A percentile compares a stretch with the other conserved stretches of the same genome.
phyloP scores from a whole-genome alignment of 2,113 vertebrate genomes.

The Corydoras sp. region DNA sequence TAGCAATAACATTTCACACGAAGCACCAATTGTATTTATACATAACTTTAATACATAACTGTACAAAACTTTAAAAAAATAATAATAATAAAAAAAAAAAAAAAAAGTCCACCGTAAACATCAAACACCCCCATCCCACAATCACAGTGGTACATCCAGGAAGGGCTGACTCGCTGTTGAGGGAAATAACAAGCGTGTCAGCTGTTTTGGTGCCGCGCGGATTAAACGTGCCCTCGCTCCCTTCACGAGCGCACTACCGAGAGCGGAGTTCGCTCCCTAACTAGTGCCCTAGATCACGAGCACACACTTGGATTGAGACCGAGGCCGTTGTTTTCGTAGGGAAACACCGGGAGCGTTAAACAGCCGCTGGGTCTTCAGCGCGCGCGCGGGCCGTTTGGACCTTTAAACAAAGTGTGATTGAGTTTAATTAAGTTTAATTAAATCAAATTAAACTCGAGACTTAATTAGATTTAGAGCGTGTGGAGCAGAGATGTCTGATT shows the following conservation, averaged over 20 bases:
- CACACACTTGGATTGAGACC: background rate
- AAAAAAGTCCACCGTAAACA: too few relatives aligned
- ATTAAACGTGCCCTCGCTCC: background rate
- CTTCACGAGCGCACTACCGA: background rate
- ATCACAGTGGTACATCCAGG: conserved; percentile 55
- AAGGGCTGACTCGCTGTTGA: conserved; percentile 59
- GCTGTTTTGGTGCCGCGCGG: background rate
- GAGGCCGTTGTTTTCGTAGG: background rate
- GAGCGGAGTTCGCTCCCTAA: background rate
- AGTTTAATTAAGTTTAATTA: too few relatives aligned
- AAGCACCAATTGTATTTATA: too few relatives aligned
- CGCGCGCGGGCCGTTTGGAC: background rate
- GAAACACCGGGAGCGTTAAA: background rate
- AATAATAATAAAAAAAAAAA: background rate
- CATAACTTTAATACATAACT: too few relatives aligned
- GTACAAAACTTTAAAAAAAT: background rate
- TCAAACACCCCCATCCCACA: background rate
- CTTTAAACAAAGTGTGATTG: background rate
- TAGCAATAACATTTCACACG: too few relatives aligned
- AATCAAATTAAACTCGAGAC: too few relatives aligned
- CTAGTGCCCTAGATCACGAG: background rate
- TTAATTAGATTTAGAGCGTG: too few relatives aligned
- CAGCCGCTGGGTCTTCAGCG: background rate
- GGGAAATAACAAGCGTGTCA: conserved; percentile 51
- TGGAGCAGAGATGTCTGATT: conserved; percentile 67